Evolutionary conservation across 2,113 vertebrate species (phyloP).

Genomic region (Hyla sarda): DNA sequence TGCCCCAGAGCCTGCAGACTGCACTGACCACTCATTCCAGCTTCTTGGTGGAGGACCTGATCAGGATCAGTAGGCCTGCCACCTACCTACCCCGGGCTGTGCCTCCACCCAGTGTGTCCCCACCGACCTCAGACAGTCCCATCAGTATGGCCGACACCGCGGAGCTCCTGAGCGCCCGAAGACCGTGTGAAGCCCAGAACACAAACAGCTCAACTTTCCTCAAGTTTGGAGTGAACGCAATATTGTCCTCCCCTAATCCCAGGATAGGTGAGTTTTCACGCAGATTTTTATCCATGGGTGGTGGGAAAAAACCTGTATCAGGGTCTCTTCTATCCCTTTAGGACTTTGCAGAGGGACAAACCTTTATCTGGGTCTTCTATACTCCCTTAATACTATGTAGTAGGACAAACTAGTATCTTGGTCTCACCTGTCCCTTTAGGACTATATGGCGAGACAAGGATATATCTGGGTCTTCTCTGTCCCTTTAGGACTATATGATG

Average conservation of each 20-base stretch:
- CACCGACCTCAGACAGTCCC: conserved; percentile 69
- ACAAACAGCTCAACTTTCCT: conserved; percentile 77
- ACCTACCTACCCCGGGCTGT: conserved; percentile 78
- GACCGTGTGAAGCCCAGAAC: conserved; percentile 72
- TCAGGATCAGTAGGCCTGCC: conserved; percentile 84
- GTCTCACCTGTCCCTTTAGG: not conserved
- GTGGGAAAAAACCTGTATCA: not conserved
- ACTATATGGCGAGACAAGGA: not conserved
- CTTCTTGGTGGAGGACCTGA: conserved; percentile 91
- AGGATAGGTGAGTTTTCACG: conserved; percentile 78
- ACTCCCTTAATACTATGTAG: not conserved
- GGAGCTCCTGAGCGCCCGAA: conserved; percentile 70
- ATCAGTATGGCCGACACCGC: conserved; percentile 67
- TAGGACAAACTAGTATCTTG: not conserved
- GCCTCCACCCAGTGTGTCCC: conserved; percentile 73
- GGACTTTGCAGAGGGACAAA: not conserved
- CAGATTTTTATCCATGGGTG: not conserved
- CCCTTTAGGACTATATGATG: too few relatives aligned
- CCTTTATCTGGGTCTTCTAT: not conserved
- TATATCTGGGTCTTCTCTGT: too few relatives aligned
- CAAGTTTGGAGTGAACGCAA: conserved; percentile 96
- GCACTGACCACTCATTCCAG: conserved; percentile 83
- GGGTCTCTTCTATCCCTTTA: not conserved
- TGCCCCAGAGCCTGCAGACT: conserved; percentile 83
- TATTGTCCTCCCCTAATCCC: conserved; percentile 84